Percentiles rank a stretch among this genome's conserved stretches.
Evolutionary conservation across 2,888 invertebrate genomes (phyloP).

Genomic region (Axea sp.): DNA sequence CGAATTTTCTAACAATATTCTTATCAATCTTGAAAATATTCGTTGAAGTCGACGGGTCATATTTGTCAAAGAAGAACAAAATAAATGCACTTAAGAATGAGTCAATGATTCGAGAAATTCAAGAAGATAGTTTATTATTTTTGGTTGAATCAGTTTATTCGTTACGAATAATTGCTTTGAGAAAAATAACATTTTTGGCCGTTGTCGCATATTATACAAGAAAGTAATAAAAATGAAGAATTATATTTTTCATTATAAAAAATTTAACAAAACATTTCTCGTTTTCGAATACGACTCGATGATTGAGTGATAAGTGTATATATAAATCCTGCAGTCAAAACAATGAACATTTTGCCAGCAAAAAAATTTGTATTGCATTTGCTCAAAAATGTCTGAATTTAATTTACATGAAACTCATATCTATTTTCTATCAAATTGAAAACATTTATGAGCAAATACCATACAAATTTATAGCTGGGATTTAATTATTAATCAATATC

Average conservation of each 20-base stretch:
- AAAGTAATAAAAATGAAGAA: too few species aligned
- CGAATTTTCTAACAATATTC: slow-evolving; percentile 18
- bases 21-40: slow-evolving; percentile 12
- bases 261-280: slow-evolving; percentile 22
- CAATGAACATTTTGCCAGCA: neutral
- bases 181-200: too few species aligned
- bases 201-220: slow-evolving; percentile 9
- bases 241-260: too few species aligned
- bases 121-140: neutral
- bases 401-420: too few species aligned
- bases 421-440: too few species aligned
- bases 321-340: slow-evolving; percentile 38
- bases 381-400: neutral
- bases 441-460: too few species aligned
- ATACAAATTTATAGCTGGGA: too few species aligned
- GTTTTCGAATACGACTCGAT: slow-evolving; percentile 43
- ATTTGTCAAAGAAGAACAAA: slow-evolving; percentile 2
- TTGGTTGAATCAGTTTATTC: too few species aligned
- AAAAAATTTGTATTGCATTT: slow-evolving; percentile 2
- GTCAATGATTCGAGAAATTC: neutral
- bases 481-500: too few species aligned
- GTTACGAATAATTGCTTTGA: too few species aligned
- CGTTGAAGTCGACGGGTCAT: slow-evolving; percentile 29
- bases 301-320: slow-evolving; percentile 32
- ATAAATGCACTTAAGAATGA: slow-evolving; percentile 26